Base-by-base conservation (phyloP, 2,113 vertebrate species). In the Urocitellus parryii region DNA sequence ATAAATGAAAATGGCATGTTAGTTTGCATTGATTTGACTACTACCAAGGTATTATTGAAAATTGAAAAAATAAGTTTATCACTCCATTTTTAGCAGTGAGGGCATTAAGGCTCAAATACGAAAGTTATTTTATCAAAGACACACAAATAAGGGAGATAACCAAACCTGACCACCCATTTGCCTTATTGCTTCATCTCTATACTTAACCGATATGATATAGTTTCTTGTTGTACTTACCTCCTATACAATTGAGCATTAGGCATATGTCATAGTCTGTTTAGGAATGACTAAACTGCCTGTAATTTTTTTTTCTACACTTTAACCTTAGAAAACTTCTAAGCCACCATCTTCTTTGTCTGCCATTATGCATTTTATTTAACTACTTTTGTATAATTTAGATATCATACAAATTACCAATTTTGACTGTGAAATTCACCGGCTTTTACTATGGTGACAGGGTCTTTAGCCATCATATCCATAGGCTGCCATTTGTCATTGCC, bases 21-120 rank as follows among this genome's bases (percentile, higher is more conserved):
- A 48, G 74, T 79, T 82, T 85, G 24, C 4, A 77, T 80, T 79
- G 79, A 53, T 90, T 96, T 91, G 34, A 76, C 84, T 53, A 61
- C 2, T 25, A 79, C 27, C 7, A 70, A 48, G 67, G 24, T 88
- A 37, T 94, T 72, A 58, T 29, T 87, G 17, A 80, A 7, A 6
- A 65, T 88, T 80, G 68, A 82, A 87, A 27, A 78, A 39, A 34
- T 37, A 53, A 22, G 17, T 51, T 85, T 87, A 27, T 76, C 37
- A 17, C 61, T 84, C 12, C 29, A 42, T 4, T 92, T 95, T 89
- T 68, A 61, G 6, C 39, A 32, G 37, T 92, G 17, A 78, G 32
- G 32, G 70, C 78, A 68, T 20, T n/a, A 56, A 93, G 39, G 7
- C 53, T 87, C 34, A 80, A 12, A 34, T 56, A 70, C 45, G 3